phyloP scores from a whole-genome alignment of 2,888 invertebrate genomes.

The Scaptomyza flava region DNA sequence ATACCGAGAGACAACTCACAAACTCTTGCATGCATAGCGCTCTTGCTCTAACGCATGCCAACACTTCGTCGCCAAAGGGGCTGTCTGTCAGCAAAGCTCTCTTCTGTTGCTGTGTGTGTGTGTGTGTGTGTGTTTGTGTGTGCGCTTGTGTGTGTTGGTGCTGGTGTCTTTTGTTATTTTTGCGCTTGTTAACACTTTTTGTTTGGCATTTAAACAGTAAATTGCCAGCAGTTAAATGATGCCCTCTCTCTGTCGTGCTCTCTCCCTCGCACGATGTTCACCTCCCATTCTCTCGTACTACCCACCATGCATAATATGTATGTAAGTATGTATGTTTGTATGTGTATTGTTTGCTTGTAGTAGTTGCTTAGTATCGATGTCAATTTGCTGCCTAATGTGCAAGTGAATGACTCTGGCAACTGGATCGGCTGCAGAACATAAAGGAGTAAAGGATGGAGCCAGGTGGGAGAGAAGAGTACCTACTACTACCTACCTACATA shows the following conservation, averaged over 20 bases:
- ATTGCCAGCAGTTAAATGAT: constrained; percentile 83
- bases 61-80: constrained; percentile 8
- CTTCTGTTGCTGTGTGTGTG: constrained; percentile 3
- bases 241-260: constrained; percentile 49
- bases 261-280: constrained; percentile 4
- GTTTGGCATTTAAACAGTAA: constrained; percentile 84
- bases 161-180: constrained; percentile 71
- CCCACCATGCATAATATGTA: not conserved
- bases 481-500: not conserved
- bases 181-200: constrained; percentile 78
- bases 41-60: constrained; percentile 37
- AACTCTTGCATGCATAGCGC: constrained; percentile 36
- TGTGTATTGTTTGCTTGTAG: constrained; percentile 16
- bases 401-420: constrained; percentile 70
- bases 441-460: constrained; percentile 15
- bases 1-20: constrained; percentile 24
- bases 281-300: constrained; percentile 15
- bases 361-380: constrained; percentile 67
- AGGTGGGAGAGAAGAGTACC: constrained; percentile 1
- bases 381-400: constrained; percentile 80
- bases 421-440: constrained; percentile 39
- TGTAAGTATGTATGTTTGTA: not conserved
- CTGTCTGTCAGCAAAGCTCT: constrained; percentile 13
- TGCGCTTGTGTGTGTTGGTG: constrained; percentile 28
- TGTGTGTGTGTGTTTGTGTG: constrained; percentile 2